Evolutionary conservation across 2,113 vertebrate species (phyloP).

Genomic region (Pipra filicauda): DNA sequence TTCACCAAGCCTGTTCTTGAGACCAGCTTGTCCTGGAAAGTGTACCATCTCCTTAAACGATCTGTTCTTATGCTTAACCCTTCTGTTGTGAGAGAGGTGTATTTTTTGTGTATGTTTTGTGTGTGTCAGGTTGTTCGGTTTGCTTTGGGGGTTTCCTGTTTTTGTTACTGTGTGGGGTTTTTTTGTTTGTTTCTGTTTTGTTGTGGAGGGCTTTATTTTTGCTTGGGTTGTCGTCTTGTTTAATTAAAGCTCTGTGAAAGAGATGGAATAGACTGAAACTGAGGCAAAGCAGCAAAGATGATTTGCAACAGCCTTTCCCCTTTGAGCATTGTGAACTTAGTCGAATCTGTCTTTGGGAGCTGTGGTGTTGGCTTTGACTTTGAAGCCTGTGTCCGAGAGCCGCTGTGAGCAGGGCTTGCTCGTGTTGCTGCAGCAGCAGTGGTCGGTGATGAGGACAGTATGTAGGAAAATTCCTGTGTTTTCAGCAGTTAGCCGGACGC

Average conservation of each 20-base stretch:
- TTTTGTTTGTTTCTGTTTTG: not conserved
- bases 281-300: not conserved
- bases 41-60: accelerated
- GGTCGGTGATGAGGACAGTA: no score
- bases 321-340: accelerated
- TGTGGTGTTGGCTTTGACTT: not conserved
- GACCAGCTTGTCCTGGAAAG: not conserved
- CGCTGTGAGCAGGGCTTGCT: not conserved
- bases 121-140: not conserved
- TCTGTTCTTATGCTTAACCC: not conserved
- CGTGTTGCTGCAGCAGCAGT: not conserved
- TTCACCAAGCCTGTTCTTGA: not conserved
- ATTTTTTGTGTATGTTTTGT: not conserved
- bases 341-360: not conserved
- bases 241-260: not conserved
- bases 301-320: not conserved
- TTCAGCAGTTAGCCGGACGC: not conserved
- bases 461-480: not conserved
- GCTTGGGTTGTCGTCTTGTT: accelerated
- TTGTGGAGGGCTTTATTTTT: not conserved
- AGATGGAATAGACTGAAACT: not conserved
- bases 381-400: not conserved
- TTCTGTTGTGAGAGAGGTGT: not conserved
- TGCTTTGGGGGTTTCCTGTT: accelerated
- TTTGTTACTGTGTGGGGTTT: not conserved